Percentiles rank a stretch among this genome's conserved stretches.
phyloP scores from a whole-genome alignment of 1,140 invertebrate species.

The Lepidurus apus region DNA sequence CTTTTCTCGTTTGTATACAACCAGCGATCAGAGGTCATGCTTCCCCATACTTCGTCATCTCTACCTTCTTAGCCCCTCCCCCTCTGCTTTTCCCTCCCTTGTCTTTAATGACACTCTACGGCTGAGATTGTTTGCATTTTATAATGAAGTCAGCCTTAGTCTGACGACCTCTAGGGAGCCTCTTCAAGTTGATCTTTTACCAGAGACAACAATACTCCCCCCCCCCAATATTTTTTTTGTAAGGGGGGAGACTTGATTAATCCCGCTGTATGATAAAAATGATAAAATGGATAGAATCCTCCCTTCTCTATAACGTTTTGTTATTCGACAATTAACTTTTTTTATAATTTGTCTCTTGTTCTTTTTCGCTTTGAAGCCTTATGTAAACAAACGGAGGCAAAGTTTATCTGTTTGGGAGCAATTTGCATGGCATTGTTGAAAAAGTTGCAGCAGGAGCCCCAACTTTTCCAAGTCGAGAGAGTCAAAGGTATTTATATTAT shows the following conservation, averaged over 20 bases:
- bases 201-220: not conserved
- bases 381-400: too few relatives aligned
- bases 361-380: too few relatives aligned
- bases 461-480: not conserved
- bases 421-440: not conserved
- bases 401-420: not conserved
- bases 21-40: constrained; percentile 10
- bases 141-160: constrained; percentile 30
- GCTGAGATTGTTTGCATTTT: constrained; percentile 26
- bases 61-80: not conserved
- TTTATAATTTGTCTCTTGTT: too few relatives aligned
- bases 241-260: constrained; percentile 17
- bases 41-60: constrained; percentile 24
- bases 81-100: not conserved
- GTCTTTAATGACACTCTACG: constrained; percentile 25
- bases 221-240: not conserved
- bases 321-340: too few relatives aligned
- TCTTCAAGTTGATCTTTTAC: not conserved
- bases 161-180: constrained; percentile 27
- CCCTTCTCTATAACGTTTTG: too few relatives aligned
- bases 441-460: not conserved
- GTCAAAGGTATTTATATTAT: not conserved
- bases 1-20: constrained; percentile 4
- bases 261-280: not conserved
- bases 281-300: not conserved